These are phyloP conservation scores for Cydia fagiglandana DNA, from an alignment of 1,140 invertebrate genomes.

Conservation along the genomic window DNA sequence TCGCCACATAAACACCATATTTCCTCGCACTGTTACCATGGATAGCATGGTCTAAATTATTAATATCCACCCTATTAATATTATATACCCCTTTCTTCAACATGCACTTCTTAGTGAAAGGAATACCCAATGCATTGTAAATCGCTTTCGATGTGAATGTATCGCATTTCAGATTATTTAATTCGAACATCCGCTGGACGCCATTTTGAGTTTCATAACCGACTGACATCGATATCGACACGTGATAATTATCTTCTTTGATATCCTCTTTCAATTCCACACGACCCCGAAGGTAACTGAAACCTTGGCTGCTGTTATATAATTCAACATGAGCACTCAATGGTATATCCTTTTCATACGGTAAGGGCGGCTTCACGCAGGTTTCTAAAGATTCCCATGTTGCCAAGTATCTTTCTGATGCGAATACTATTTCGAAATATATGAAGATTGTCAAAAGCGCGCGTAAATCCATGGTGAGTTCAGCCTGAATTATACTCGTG, in stretches of 20 bases:
- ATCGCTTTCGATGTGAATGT: not conserved
- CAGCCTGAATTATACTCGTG: not conserved
- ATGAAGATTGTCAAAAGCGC: not conserved
- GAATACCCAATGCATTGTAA: not conserved
- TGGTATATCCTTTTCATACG: not conserved
- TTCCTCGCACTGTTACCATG: not conserved
- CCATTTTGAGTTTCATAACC: not conserved
- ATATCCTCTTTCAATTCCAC: not conserved
- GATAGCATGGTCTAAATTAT: not conserved
- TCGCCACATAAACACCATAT: not conserved
- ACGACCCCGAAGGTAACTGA: not conserved
- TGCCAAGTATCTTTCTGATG: not conserved
- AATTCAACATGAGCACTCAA: not conserved
- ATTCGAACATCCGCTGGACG: not conserved
- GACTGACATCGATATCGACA: not conserved
- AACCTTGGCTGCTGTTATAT: not conserved
- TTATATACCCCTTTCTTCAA: conserved; percentile 1
- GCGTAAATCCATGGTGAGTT: not conserved
- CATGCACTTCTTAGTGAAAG: not conserved
- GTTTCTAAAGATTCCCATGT: not conserved
- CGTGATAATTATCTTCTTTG: not conserved
- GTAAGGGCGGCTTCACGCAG: not conserved
- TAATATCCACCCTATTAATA: not conserved
- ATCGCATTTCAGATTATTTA: not conserved
- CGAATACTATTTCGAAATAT: not conserved